Evolutionary conservation across 1,140 invertebrate genomes (phyloP), one percentile per base, ranked within the genome.

Genomic region (Spodoptera frugiperda): DNA sequence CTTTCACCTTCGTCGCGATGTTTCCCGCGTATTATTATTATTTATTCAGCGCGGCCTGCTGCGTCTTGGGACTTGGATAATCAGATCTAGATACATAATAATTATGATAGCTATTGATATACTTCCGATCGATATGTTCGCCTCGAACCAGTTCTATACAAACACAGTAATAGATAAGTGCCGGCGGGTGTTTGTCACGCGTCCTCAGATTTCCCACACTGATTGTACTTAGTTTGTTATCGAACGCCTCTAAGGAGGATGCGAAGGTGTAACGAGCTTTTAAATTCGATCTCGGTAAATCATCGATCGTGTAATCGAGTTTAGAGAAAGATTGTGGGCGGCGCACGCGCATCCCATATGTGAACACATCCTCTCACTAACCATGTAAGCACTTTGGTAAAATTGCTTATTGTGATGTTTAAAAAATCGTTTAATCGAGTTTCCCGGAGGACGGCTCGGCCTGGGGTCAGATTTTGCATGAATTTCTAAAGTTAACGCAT

Each of bases 251-350:
- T 39, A 70, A 63, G 82, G 82, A 89, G 84, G 84, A 87, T 87
- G 82, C 79, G 83, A 84, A 85, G 82, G 80, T 86, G 85, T 89
- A 89, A 86, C 87, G 83, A 82, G 86, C 80, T 91, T 88, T 86
- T 86, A 89, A 91, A 93, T 92, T 89, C 88, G 88, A 90, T 92
- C 84, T 88, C 91, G 78, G 90, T 93, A 93, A 93, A 93, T 93
- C 91, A 92, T 93, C 87, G 88, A 77, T 87, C 80, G 82, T 84
- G 85, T 93, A 93, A 93, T 93, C 88, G 89, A 92, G 88, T 92
- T 93, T 93, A 91, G 90, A 90, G 86, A 87, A 82, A 90, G 87
- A 88, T 90, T 87, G 89, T 91, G 91, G 91, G 91, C 90, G 90
- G 87, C 54, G 86, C 83, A 59, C 80, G 83, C 83, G 85, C 85